A percentile compares a stretch with the other conserved stretches of the same genome.
Evolutionary conservation across 2,113 vertebrate genomes (phyloP).

Genomic region (Calypte anna): DNA sequence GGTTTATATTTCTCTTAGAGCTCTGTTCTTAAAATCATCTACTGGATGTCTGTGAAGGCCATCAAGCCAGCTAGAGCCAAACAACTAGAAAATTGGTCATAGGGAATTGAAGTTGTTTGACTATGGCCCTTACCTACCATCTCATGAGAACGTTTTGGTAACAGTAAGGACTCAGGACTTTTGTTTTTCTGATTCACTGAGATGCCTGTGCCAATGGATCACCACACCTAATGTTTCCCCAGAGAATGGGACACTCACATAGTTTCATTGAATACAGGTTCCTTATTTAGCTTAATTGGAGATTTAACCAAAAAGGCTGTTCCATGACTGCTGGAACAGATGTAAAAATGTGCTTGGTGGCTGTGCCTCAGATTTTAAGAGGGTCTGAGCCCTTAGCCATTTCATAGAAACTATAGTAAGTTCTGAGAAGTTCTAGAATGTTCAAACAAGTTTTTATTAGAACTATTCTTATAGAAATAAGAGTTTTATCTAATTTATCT

Average conservation of each 20-base stretch:
- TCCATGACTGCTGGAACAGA: not conserved
- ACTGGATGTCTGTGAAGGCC: not conserved
- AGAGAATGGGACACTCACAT: not conserved
- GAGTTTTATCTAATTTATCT: not conserved
- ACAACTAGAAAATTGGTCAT: not conserved
- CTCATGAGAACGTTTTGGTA: not conserved
- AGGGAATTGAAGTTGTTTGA: not conserved
- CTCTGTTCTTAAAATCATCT: not conserved
- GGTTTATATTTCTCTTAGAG: not conserved
- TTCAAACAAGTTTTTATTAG: not conserved
- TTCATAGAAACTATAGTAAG: not conserved
- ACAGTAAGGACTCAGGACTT: not conserved
- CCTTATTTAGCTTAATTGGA: not conserved
- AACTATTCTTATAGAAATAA: not conserved
- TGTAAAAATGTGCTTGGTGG: not conserved
- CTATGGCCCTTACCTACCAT: not conserved
- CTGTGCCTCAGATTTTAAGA: not conserved
- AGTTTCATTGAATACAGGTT: not conserved
- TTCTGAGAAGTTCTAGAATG: not conserved
- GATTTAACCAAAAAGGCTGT: not conserved
- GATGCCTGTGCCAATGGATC: not conserved
- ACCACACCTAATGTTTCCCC: not conserved
- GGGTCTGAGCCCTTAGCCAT: not conserved
- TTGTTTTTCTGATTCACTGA: not conserved
- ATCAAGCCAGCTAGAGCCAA: not conserved